These are phyloP conservation scores for Alexandromys oeconomus DNA, from an alignment of 2,797 vertebrate genomes.

Conservation along the genomic window DNA sequence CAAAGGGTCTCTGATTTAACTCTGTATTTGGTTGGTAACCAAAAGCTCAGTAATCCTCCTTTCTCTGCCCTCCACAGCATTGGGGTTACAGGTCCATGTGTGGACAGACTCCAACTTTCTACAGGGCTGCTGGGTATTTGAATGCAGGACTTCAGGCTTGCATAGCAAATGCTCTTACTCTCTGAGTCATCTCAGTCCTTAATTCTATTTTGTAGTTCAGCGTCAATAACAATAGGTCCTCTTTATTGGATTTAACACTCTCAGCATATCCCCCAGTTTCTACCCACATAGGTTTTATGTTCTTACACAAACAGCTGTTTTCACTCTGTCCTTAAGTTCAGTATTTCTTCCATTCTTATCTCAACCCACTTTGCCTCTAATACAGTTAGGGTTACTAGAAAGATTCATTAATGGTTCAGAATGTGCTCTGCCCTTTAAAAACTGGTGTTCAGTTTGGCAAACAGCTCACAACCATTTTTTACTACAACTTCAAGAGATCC, in stretches of 20 bases:
- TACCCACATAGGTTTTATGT: not conserved
- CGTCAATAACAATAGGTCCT: too few relatives aligned
- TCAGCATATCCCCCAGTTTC: not conserved
- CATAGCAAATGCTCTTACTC: not conserved
- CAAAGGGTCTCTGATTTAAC: not conserved
- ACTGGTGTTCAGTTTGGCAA: not conserved
- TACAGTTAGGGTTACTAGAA: rapidly evolving
- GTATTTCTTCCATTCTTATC: not conserved
- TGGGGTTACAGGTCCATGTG: not conserved
- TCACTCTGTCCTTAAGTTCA: not conserved
- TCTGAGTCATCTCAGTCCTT: not conserved
- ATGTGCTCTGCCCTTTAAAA: not conserved
- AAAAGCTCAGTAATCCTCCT: not conserved
- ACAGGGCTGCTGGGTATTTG: not conserved
- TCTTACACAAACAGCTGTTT: not conserved
- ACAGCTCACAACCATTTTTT: not conserved
- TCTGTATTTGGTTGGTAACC: not conserved
- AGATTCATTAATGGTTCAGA: not conserved
- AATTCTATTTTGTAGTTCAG: not conserved
- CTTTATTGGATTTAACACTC: not conserved
- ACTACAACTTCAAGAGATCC: not conserved
- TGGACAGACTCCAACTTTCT: not conserved
- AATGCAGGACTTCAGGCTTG: not conserved
- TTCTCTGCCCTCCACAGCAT: not conserved
- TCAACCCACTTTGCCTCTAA: not conserved